Conservation (phyloP, 1,140 invertebrate species). For the Xylocopa sonorina region DNA sequence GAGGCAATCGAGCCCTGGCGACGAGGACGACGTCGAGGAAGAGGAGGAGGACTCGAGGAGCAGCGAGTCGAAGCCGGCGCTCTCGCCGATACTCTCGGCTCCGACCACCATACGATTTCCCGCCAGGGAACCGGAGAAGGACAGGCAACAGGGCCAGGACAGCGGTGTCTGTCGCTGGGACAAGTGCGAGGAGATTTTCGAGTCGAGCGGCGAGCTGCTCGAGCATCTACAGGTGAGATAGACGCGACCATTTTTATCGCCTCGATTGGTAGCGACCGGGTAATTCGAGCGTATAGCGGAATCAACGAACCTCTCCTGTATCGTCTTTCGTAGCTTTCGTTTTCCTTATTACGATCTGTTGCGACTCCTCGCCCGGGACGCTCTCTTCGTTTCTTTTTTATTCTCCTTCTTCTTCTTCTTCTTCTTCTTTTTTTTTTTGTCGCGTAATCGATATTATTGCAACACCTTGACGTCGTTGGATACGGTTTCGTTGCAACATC, state of each 20-base stretch:
- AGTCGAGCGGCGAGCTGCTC: constrained; percentile 89
- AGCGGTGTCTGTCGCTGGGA: constrained; percentile 91
- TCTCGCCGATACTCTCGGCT: constrained; percentile 87
- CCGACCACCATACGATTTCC: constrained; percentile 91
- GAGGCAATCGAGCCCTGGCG: constrained; percentile 32
- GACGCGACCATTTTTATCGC: background rate
- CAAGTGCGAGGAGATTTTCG: constrained; percentile 90
- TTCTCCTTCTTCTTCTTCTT: background rate
- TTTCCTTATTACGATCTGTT: constrained; percentile 2
- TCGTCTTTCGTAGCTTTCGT: constrained; percentile 20
- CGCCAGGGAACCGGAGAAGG: constrained; percentile 80
- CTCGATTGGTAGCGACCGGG: background rate
- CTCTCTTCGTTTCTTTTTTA: background rate
- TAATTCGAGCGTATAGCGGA: background rate
- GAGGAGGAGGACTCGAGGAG: constrained; percentile 76
- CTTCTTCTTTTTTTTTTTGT: background rate
- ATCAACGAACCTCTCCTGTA: constrained; percentile 2
- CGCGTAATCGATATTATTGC: constrained; percentile 27
- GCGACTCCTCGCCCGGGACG: background rate
- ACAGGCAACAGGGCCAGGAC: constrained; percentile 77
- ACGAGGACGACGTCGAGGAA: constrained; percentile 72
- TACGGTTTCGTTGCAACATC: constrained; percentile 4
- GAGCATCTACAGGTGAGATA: constrained; percentile 92
- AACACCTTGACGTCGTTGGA: background rate
- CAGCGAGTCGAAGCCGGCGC: constrained; percentile 72